A percentile compares a stretch with the other conserved stretches of the same genome.
phyloP scores from a whole-genome alignment of 2,113 vertebrate genomes.

The Neotragus pygmaeus region DNA sequence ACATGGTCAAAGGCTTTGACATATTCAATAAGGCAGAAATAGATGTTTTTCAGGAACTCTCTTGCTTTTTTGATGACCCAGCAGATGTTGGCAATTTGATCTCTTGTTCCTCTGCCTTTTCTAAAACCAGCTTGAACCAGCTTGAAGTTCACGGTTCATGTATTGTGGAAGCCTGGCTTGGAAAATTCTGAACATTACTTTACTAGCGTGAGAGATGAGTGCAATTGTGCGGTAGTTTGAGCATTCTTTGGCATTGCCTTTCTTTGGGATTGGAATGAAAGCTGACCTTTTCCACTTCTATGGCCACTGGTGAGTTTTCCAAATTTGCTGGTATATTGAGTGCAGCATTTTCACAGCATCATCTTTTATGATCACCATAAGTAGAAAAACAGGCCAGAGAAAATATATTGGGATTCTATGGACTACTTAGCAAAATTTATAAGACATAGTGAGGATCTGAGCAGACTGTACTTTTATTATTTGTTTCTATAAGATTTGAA shows the following conservation, averaged over 20 bases:
- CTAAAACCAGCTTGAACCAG: background rate
- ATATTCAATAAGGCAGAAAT: background rate
- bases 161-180: background rate
- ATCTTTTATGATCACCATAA: background rate
- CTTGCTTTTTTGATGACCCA: background rate
- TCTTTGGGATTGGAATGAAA: background rate
- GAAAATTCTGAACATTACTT: background rate
- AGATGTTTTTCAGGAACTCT: background rate
- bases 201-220: background rate
- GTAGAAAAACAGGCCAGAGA: background rate
- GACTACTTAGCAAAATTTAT: background rate
- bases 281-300: background rate
- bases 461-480: background rate
- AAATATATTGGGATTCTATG: background rate
- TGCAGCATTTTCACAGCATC: background rate
- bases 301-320: background rate
- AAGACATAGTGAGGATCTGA: background rate
- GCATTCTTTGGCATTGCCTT: background rate
- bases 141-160: fast-evolving
- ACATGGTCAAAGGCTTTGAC: background rate
- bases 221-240: background rate
- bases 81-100: background rate
- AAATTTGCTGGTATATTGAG: background rate
- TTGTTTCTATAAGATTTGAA: background rate
- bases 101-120: background rate